phyloP scores from a whole-genome alignment of 2,797 vertebrate genomes.

The Diceros bicornis region DNA sequence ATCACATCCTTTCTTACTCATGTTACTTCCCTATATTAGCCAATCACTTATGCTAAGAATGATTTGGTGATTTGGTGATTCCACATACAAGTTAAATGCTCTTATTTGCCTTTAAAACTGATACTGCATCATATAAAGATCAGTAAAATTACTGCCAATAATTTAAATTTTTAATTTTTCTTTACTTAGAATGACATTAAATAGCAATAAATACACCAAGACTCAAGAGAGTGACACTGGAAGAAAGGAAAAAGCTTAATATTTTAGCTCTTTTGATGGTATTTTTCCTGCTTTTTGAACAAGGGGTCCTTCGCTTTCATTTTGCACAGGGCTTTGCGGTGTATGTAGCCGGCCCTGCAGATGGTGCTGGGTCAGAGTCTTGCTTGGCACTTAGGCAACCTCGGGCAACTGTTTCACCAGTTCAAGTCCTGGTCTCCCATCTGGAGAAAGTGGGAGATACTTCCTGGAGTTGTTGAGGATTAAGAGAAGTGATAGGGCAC shows the following conservation, averaged over 20 bases:
- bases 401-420: background rate
- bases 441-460: background rate
- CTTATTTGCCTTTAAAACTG: background rate
- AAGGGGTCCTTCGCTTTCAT: background rate
- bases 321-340: background rate
- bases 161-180: background rate
- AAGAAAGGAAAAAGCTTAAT: background rate
- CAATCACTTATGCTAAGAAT: background rate
- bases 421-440: background rate
- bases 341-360: background rate
- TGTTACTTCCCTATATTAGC: background rate
- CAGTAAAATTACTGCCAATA: background rate
- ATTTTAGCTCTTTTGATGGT: background rate
- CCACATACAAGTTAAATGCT: background rate
- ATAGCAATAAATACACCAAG: background rate
- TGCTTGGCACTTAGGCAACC: no score
- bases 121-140: background rate
- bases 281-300: background rate
- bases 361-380: background rate
- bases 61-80: background rate
- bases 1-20: background rate
- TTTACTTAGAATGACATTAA: background rate
- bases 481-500: background rate
- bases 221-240: background rate
- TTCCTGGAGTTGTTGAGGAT: background rate